phyloP scores from a whole-genome alignment of 2,113 vertebrate species.

The Xyrauchen texanus region DNA sequence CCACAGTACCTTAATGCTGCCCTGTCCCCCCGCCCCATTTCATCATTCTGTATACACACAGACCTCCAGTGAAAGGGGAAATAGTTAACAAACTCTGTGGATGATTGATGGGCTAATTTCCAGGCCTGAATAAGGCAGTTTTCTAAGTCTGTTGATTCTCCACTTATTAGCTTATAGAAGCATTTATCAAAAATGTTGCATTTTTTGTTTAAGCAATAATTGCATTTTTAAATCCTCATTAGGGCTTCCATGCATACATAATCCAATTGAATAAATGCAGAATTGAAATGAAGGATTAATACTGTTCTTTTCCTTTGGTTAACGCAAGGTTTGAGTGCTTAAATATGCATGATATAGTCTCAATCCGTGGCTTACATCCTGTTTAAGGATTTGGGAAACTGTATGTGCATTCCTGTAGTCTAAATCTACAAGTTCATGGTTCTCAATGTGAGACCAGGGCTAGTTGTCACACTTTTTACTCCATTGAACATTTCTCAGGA shows the following conservation, averaged over 20 bases:
- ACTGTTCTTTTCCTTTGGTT: conserved; percentile 65
- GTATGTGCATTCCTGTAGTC: neutral
- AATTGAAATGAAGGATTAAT: conserved; percentile 75
- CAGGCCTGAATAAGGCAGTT: conserved; percentile 90
- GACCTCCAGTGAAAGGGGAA: conserved; percentile 66
- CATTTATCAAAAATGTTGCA: conserved; percentile 88
- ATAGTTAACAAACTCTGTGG: conserved; percentile 89
- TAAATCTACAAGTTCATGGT: neutral
- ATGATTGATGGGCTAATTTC: conserved; percentile 99
- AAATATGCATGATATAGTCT: neutral
- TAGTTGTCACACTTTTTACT: no score
- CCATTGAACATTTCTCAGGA: no score
- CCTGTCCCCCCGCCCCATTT: conserved; percentile 8
- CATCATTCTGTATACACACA: conserved; percentile 61
- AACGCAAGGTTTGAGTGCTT: conserved; percentile 61
- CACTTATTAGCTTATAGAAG: conserved; percentile 97
- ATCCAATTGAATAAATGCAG: conserved; percentile 82
- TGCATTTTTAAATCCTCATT: conserved; percentile 92
- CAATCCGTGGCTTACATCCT: conserved; percentile 12
- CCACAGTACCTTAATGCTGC: no score
- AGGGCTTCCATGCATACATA: conserved; percentile 81
- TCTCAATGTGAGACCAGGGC: no score
- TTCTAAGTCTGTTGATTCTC: conserved; percentile 97
- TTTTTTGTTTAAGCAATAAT: conserved; percentile 88
- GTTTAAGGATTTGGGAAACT: conserved; percentile 10